Percentiles rank a stretch among this genome's conserved stretches.
These are phyloP conservation scores for Enteromius mattozi DNA, from an alignment of 2,797 vertebrate species.

Conservation along the genomic window DNA sequence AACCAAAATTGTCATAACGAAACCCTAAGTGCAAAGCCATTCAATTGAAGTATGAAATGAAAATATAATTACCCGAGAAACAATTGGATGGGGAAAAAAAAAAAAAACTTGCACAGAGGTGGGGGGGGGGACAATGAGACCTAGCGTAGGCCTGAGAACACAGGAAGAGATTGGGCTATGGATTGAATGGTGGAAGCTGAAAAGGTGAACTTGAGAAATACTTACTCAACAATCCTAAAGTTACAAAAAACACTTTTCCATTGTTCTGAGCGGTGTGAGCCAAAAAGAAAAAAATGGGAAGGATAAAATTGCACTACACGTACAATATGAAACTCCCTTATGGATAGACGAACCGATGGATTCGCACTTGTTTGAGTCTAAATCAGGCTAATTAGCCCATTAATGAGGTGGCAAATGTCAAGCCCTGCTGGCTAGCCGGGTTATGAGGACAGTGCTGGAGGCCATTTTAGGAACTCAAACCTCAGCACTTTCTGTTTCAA, in stretches of 20 bases:
- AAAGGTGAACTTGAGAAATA: conserved; percentile 43
- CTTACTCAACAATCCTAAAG: conserved; percentile 45
- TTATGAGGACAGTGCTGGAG: conserved; percentile 71
- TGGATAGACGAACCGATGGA: conserved; percentile 35
- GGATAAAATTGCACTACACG: conserved; percentile 37
- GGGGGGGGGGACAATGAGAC: not conserved
- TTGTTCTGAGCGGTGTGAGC: conserved; percentile 42
- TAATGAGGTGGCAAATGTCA: conserved; percentile 81
- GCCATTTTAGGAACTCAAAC: conserved; percentile 72
- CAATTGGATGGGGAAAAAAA: not conserved
- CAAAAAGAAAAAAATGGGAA: conserved; percentile 13
- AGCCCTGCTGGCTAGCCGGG: conserved; percentile 68
- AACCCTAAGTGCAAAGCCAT: conserved; percentile 33
- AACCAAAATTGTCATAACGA: conserved; percentile 2
- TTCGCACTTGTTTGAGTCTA: conserved; percentile 49
- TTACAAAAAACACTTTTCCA: conserved; percentile 41
- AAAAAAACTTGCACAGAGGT: not conserved
- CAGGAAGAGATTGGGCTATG: conserved; percentile 37
- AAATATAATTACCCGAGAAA: conserved; percentile 26
- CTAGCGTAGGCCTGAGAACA: conserved; percentile 1
- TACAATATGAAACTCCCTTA: conserved; percentile 49
- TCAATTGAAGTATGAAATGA: conserved; percentile 19
- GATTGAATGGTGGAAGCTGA: conserved; percentile 28
- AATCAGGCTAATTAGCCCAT: conserved; percentile 78
- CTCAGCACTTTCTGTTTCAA: conserved; percentile 64